Conservation (phyloP, 2,113 vertebrate genomes). For the Neolamprologus caudopunctatus region DNA sequence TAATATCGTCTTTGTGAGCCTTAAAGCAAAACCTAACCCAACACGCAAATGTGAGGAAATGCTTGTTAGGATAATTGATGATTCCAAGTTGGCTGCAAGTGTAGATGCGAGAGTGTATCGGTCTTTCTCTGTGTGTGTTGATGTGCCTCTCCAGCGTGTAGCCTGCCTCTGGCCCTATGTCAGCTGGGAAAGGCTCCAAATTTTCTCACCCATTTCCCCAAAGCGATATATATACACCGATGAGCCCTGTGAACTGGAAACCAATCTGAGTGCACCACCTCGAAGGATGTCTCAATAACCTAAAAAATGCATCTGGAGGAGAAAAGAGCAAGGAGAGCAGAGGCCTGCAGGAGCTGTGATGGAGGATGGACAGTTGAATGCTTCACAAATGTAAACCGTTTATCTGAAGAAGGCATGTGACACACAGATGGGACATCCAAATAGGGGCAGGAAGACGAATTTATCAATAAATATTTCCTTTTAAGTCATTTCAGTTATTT, state of each 20-base stretch:
- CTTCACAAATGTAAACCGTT: background rate
- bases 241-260: background rate
- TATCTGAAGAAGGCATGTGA: background rate
- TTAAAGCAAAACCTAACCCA: background rate
- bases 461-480: background rate
- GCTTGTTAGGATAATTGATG: background rate
- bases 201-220: background rate
- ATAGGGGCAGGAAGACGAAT: background rate
- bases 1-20: background rate
- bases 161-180: background rate
- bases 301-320: background rate
- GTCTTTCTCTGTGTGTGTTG: background rate
- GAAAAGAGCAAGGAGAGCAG: background rate
- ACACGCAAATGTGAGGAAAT: background rate
- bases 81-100: background rate
- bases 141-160: background rate
- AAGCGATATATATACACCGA: background rate
- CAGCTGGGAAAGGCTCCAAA: background rate
- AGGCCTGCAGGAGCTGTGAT: background rate
- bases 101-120: background rate
- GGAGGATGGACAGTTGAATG: background rate
- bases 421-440: background rate
- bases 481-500: background rate
- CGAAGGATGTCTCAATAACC: background rate
- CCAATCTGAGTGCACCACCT: background rate